Percentiles rank a stretch among this genome's conserved stretches.
Conservation (phyloP, 2,113 vertebrate genomes). For the Phyllopteryx taeniolatus region DNA sequence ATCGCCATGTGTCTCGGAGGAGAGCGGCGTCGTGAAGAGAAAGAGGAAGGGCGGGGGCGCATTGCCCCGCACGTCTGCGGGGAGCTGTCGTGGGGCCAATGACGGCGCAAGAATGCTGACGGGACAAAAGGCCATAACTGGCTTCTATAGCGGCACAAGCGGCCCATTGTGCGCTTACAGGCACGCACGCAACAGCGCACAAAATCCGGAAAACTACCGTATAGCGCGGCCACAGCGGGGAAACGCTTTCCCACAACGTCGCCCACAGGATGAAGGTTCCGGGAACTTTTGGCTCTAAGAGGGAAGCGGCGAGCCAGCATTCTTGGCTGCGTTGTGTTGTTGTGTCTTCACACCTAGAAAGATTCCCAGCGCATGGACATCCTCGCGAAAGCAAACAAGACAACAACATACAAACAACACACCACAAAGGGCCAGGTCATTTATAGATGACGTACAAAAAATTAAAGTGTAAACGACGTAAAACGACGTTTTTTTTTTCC, state of each 20-base stretch:
- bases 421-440: not conserved
- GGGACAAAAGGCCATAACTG: constrained; percentile 74
- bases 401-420: not conserved
- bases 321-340: not conserved
- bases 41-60: constrained; percentile 29
- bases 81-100: constrained; percentile 63
- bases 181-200: constrained; percentile 39
- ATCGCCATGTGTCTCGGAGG: constrained; percentile 23
- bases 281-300: too few relatives aligned
- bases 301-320: not conserved
- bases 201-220: constrained; percentile 48
- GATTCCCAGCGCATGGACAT: constrained; percentile 40
- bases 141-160: constrained; percentile 70
- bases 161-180: constrained; percentile 62
- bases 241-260: constrained; percentile 60
- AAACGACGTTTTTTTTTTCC: too few relatives aligned
- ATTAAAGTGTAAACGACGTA: too few relatives aligned
- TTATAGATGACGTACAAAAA: not conserved
- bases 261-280: too few relatives aligned
- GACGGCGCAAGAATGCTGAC: constrained; percentile 67
- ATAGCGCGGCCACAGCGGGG: constrained; percentile 58
- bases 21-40: constrained; percentile 12
- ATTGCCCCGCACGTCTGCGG: constrained; percentile 58
- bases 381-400: constrained; percentile 6
- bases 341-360: constrained; percentile 23